Evolutionary conservation across 2,888 invertebrate species (phyloP), one percentile per base, ranked within the genome.

Genomic region (Dicycla oo): DNA sequence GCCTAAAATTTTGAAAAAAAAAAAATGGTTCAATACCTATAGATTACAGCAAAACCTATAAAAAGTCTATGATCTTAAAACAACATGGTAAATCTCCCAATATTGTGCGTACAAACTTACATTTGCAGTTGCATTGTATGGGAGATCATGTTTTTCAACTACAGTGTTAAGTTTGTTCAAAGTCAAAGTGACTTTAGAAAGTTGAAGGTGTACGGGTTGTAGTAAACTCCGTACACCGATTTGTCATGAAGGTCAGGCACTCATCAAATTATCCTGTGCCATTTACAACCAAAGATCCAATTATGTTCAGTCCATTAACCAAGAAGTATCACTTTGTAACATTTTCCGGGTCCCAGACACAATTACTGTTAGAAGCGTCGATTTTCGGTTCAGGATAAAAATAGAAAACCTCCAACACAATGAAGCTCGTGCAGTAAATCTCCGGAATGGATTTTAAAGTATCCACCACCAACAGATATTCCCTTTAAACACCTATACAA

Each of bases 391-490:
- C 66, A 51, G 58, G 30, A 77, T 68, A 82, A 65, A 70, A 71
- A 79, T 58, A 57, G 23, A 23, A 64, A 65, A 23, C 13, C 34
- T 58, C 13, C 49, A 69, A 72, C 61, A 65, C 62, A 81, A 76
- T 77, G 74, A 75, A 76, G 2, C 45, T 62, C 58, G 54, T 66
- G 66, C 63, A 63, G 70, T 69, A 75, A 78, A 83, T 78, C 63
- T 64, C 57, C 11, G 53, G 47, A 78, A 78, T 70, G 70, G 68
- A 78, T 78, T 85, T 78, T 62, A 78, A 85, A 81, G 58, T 78
- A 68, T 68, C 61, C 11, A 58, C 61, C 49, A 63, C 70, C 40
- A 70, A 58, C 66, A 76, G 67, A 72, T 71, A 63, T 60, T 54
- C 72, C 40, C 26, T 81, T 73, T 73, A 81, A 83, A 81, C 69